phyloP scores from a whole-genome alignment of 2,888 invertebrate species.

The Drosophila nigritarsus region DNA sequence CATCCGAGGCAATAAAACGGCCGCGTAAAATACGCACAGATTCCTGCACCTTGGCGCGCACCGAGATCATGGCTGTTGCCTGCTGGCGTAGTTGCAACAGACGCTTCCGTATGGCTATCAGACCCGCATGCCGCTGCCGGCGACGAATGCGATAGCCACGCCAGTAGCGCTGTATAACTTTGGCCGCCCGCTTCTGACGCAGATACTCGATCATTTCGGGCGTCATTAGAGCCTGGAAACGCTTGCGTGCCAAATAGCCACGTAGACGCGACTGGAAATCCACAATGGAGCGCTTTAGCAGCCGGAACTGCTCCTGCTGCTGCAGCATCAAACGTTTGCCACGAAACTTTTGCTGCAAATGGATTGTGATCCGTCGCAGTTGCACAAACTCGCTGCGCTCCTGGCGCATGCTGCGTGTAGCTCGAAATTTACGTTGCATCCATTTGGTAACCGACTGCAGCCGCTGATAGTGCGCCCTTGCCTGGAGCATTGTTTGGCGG shows the following conservation, averaged over 20 bases:
- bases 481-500: slow-evolving; percentile 68
- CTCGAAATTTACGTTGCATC: slow-evolving; percentile 81
- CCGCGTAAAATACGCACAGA: slow-evolving; percentile 82
- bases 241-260: slow-evolving; percentile 86
- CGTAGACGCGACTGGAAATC: slow-evolving; percentile 84
- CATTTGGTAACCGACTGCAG: slow-evolving; percentile 75
- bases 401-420: slow-evolving; percentile 67
- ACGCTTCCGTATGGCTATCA: slow-evolving; percentile 75
- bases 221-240: slow-evolving; percentile 85
- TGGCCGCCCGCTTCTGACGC: slow-evolving; percentile 86
- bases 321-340: slow-evolving; percentile 83
- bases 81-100: slow-evolving; percentile 71
- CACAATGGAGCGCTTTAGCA: slow-evolving; percentile 48
- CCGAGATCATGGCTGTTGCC: slow-evolving; percentile 69
- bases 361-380: slow-evolving; percentile 64
- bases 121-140: slow-evolving; percentile 68
- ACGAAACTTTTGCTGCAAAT: slow-evolving; percentile 85
- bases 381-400: slow-evolving; percentile 60
- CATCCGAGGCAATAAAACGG: slow-evolving; percentile 81
- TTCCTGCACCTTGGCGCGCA: slow-evolving; percentile 79
- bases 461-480: slow-evolving; percentile 74
- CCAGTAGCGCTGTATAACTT: slow-evolving; percentile 88
- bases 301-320: slow-evolving; percentile 76
- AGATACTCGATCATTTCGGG: slow-evolving; percentile 85
- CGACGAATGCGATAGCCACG: slow-evolving; percentile 86